phyloP scores from a whole-genome alignment of 2,888 invertebrate species.

The Ptychoptera contaminata region DNA sequence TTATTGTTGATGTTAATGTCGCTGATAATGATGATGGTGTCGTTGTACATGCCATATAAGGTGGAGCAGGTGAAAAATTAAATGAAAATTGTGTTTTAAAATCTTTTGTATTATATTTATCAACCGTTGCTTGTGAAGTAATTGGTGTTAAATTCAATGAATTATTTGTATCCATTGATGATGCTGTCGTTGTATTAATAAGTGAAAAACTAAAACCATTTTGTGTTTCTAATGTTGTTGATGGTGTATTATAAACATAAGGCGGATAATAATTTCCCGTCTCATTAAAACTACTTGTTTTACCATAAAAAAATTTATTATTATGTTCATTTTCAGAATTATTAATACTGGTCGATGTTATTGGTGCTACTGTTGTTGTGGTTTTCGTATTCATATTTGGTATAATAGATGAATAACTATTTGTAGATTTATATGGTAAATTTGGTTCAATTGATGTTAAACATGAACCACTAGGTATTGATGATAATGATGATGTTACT shows the following conservation, averaged over 20 bases:
- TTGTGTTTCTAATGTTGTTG: no score
- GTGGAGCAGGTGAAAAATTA: no score
- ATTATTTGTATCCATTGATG: background rate
- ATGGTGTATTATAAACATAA: no score
- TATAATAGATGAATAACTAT: background rate
- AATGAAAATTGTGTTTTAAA: no score
- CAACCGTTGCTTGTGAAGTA: background rate
- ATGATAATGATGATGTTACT: no score
- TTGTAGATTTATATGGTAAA: no score
- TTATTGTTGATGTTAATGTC: background rate
- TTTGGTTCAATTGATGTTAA: no score
- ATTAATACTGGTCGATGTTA: background rate
- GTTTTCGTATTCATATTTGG: background rate
- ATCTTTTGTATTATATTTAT: no score
- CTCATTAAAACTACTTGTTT: no score
- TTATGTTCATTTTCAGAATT: background rate
- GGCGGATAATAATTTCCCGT: no score
- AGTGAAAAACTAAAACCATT: slow-evolving; percentile 2
- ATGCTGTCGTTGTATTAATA: background rate
- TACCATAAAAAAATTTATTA: no score
- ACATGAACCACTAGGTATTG: no score
- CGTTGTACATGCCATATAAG: background rate
- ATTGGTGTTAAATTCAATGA: background rate
- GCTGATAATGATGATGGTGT: background rate
- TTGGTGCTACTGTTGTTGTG: background rate